Evolutionary conservation across 2,797 vertebrate genomes (phyloP).

Genomic region (Ataeniobius toweri): DNA sequence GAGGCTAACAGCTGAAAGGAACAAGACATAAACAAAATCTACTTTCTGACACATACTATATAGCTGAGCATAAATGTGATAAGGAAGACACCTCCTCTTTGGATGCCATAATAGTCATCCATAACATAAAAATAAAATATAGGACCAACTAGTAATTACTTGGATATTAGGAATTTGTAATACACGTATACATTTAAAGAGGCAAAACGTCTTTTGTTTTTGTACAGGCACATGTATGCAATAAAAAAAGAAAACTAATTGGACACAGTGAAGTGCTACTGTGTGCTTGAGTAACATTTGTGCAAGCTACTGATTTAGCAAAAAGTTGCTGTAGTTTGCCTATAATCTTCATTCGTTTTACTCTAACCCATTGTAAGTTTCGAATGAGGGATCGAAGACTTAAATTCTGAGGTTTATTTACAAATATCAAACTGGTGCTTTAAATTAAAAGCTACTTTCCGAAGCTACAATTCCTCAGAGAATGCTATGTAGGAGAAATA

Average conservation of each 20-base stretch:
- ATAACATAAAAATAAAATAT: too few species aligned
- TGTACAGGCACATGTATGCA: constrained; percentile 13
- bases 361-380: background rate
- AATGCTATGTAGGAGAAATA: constrained; percentile 6
- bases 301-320: constrained; percentile 11
- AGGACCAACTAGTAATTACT: background rate
- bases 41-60: background rate
- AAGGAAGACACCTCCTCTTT: constrained; percentile 28
- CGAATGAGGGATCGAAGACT: background rate
- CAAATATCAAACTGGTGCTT: constrained; percentile 7
- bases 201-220: background rate
- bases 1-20: background rate
- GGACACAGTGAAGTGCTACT: background rate
- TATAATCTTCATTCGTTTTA: background rate
- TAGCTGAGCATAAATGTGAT: constrained; percentile 26
- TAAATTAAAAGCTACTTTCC: constrained; percentile 2
- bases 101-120: background rate
- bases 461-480: background rate
- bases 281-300: constrained; percentile 12
- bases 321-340: constrained; percentile 8
- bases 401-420: background rate
- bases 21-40: background rate
- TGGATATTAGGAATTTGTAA: background rate
- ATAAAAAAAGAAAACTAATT: background rate
- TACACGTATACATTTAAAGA: background rate